Evolutionary conservation across 2,888 invertebrate species (phyloP), one percentile per base, ranked within the genome.

Genomic region (Prosopocoilus inquinatus): DNA sequence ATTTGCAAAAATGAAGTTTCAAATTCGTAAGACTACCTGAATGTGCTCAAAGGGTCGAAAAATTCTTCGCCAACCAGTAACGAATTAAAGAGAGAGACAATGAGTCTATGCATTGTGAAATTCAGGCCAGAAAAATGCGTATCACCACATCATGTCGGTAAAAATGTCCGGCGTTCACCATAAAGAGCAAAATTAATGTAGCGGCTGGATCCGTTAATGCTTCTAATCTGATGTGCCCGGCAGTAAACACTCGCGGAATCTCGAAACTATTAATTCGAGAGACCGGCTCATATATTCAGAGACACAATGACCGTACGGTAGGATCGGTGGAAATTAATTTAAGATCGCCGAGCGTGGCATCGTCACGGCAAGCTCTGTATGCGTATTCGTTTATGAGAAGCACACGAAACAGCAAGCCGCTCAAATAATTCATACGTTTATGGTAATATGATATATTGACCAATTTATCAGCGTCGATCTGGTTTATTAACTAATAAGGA

Each of bases 161-260:
- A 57, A 64, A 66, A 63, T 65, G 66, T 67, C 68, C 64, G 61
- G 59, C 61, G 64, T 64, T 63, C 60, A 43, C 68, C 67, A 69
- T 69, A 76, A 76, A 76, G 67, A 75, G 73, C 68, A 70, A 76
- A 76, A 76, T 76, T 75, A 76, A 76, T 76, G 75, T 70, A 67
- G 65, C 70, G 69, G 66, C 69, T 68, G 58, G 69, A 69, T 68
- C 71, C 69, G 72, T 76, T 76, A 76, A 75, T 75, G 75, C 71
- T 70, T 74, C 74, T 75, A 76, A 76, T 76, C 76, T 75, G 76
- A 75, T 76, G 74, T 69, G 73, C 68, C 70, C 70, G 68, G 70
- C 71, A 73, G 72, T 75, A 75, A 76, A 75, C 70, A 70, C 63
- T 73, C 67, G 74, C 73, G 74, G 75, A 75, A 75, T 76, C 74